A percentile compares a stretch with the other conserved stretches of the same genome.
Evolutionary conservation across 2,113 vertebrate species (phyloP).

Genomic region (Machaerirhynchus nigripectus): DNA sequence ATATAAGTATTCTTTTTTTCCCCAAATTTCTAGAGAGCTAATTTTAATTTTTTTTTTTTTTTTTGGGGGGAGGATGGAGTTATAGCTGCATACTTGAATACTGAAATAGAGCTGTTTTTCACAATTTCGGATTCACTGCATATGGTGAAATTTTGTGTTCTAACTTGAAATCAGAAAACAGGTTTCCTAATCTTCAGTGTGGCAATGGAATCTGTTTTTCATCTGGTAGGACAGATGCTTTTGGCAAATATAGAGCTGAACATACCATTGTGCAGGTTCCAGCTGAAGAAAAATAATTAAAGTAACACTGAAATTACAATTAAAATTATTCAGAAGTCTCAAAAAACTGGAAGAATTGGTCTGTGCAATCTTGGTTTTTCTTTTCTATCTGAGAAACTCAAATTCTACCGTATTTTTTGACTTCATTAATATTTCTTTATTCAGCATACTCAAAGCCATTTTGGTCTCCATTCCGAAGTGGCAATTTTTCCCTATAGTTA

Average conservation of each 20-base stretch:
- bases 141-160: not conserved
- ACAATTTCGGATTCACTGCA: not conserved
- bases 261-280: not conserved
- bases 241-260: not conserved
- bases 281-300: not conserved
- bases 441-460: not conserved
- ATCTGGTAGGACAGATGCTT: not conserved
- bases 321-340: not conserved
- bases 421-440: not conserved
- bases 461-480: not conserved
- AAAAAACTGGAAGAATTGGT: not conserved
- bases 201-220: not conserved
- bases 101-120: not conserved
- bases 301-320: not conserved
- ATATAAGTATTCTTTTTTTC: fast-evolving
- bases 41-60: not conserved
- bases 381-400: not conserved
- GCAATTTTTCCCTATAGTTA: not conserved
- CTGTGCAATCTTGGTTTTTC: not conserved
- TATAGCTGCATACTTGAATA: not conserved
- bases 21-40: not conserved
- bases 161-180: not conserved
- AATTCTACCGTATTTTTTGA: not conserved
- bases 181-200: not conserved
- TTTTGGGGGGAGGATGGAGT: not conserved